Evolutionary conservation across 2,113 vertebrate species (phyloP).

Genomic region (Cariama cristata): DNA sequence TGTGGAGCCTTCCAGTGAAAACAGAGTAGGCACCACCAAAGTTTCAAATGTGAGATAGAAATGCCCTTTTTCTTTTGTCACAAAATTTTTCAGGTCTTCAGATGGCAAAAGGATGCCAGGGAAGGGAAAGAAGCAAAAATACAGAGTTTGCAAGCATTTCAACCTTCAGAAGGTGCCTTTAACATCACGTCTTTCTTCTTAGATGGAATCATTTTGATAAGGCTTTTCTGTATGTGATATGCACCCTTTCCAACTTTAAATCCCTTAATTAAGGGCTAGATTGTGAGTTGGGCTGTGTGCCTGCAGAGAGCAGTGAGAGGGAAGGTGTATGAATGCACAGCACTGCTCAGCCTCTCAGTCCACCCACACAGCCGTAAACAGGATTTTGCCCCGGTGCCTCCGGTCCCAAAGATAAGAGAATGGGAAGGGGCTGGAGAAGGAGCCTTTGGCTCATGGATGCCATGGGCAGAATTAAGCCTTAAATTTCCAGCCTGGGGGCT

Average conservation of each 20-base stretch:
- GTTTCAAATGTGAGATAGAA: background rate
- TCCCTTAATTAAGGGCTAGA: background rate
- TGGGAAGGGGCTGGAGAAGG: background rate
- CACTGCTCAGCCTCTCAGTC: background rate
- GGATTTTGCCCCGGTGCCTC: background rate
- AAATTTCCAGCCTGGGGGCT: background rate
- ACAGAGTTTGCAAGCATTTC: background rate
- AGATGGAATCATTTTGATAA: background rate
- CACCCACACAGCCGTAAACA: fast-evolving
- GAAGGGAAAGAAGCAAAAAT: background rate
- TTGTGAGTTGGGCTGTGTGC: background rate
- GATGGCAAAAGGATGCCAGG: background rate
- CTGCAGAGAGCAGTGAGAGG: background rate
- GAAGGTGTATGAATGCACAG: background rate
- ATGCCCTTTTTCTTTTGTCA: background rate
- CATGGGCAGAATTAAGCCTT: background rate
- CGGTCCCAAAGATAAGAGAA: background rate
- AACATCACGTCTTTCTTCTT: background rate
- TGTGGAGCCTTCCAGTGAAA: background rate
- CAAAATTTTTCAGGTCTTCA: background rate
- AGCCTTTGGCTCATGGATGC: background rate
- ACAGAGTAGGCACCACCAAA: background rate
- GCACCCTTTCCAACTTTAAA: background rate
- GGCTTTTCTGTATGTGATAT: background rate
- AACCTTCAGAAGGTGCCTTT: background rate